Base-by-base conservation (phyloP, 1,140 invertebrate species). In the Linepithema humile region DNA sequence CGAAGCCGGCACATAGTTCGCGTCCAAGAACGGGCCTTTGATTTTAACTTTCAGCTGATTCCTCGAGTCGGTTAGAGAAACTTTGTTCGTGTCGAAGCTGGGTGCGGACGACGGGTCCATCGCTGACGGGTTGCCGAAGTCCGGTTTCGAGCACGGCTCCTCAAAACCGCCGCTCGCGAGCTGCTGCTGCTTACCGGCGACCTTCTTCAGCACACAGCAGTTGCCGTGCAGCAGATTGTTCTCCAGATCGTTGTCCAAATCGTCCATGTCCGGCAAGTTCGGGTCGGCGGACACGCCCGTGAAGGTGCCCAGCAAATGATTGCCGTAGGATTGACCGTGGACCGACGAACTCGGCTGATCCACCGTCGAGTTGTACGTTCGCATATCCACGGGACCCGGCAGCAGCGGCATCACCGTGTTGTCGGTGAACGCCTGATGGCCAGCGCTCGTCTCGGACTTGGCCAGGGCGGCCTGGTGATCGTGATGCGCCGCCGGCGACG, bases 1-100 rank as follows among this genome's bases (percentile, higher is more conserved):
- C 0, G 96, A 95, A 5, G 94, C 91, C 1, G 95, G 92, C 3
- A 94, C 93, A 86, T 97, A 97, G 89, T 97, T 97, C 0, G 97
- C 96, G 89, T 97, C 96, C 64, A 97, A 92, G 89, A 98, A 97
- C 0, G 98, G 97, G 12, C 97, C 98, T 93, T 98, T 98, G 83
- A 98, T 98, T 93, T 98, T 98, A 0, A 98, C 96, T 92, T 98
- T 98, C 0, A 98, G 92, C 89, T 98, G 97, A 94, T 98, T 98
- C 20, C 97, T 94, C 0, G 97, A 96, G 92, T 97, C 97, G 10
- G 95, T 96, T 15, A 97, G 92, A 0, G 96, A 96, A 0, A 96
- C 96, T 88, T 97, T 97, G 5, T 89, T 91, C 93, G 96, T 87
- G 92, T 93, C 12, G 93, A 83, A 89, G 2, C 69, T 80, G 2